Evolutionary conservation across 1,140 invertebrate genomes (phyloP).

Genomic region (Lasioglossum albipes): DNA sequence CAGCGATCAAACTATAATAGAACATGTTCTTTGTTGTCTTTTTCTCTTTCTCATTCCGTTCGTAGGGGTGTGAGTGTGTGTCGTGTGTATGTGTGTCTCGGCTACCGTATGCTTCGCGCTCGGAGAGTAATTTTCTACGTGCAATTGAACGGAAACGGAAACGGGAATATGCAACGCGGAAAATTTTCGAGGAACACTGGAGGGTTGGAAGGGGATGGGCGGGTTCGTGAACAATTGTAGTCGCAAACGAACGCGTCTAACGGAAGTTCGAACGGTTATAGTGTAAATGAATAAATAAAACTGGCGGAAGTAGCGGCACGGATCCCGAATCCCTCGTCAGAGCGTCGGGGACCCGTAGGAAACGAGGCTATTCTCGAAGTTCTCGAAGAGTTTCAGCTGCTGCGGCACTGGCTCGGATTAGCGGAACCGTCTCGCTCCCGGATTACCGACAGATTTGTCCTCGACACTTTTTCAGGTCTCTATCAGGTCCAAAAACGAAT

Average conservation of each 20-base stretch:
- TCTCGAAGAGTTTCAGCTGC: neutral
- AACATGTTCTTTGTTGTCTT: neutral
- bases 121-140: neutral
- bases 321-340: neutral
- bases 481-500: no score
- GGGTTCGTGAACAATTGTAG: neutral
- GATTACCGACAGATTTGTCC: neutral
- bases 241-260: neutral
- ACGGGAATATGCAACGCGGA: neutral
- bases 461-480: neutral
- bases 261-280: neutral
- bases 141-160: neutral
- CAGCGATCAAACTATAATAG: neutral
- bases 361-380: neutral
- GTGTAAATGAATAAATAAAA: neutral
- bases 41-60: no score
- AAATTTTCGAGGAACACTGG: no score
- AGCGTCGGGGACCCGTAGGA: neutral
- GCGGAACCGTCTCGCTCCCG: neutral
- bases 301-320: neutral
- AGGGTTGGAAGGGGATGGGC: no score
- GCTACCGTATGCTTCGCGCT: neutral
- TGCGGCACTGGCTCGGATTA: neutral
- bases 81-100: neutral
- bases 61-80: no score